Base-by-base conservation (phyloP, 2,113 vertebrate species). In the Excalfactoria chinensis region DNA sequence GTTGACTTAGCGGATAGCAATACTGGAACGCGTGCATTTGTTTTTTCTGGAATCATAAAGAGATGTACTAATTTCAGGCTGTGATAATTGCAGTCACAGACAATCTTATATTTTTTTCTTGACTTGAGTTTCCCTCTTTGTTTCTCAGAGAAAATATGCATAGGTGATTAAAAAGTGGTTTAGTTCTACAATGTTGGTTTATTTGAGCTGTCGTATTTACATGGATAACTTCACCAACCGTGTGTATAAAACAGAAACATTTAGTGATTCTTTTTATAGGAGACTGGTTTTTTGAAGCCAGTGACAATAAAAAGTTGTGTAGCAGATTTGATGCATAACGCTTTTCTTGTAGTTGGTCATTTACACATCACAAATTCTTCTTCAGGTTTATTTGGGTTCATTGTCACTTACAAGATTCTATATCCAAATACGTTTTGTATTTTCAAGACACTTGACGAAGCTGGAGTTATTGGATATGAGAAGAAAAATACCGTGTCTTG, bases 111-210 rank as follows among this genome's bases (percentile, higher is more conserved):
- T 5, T 22, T 75, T 75, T 41, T 69, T 83, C 68, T 64, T 30
- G 25, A 14, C 32, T 41, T 19, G 17, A 23, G 6, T 53, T 89
- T 79, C 11, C 16, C 49, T 0, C 0, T 21, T 9, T 19, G 7
- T 88, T 83, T 67, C 83, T 21, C 28, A 73, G 13, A 13, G 69
- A 43, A 77, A 81, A 41, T 11, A 32, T 30, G 18, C 15, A 13
- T 28, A n/a, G 2, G 4, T 26, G 10, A 2, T 62, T 51, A 43
- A 22, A 25, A 40, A 53, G 30, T 26, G 30, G 30, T 80, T 35
- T 25, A 59, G 12, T 55, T 18, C 5, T 13, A 19, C 16, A 22
- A 1, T 15, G 58, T 70, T 34, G 17, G 18, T 86, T 75, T 81
- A 21, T 63, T 46, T 35, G 44, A 88, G 35, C 7, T 73, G 15